Evolutionary conservation across 2,888 invertebrate genomes (phyloP).

Genomic region (Gortyna flavago): DNA sequence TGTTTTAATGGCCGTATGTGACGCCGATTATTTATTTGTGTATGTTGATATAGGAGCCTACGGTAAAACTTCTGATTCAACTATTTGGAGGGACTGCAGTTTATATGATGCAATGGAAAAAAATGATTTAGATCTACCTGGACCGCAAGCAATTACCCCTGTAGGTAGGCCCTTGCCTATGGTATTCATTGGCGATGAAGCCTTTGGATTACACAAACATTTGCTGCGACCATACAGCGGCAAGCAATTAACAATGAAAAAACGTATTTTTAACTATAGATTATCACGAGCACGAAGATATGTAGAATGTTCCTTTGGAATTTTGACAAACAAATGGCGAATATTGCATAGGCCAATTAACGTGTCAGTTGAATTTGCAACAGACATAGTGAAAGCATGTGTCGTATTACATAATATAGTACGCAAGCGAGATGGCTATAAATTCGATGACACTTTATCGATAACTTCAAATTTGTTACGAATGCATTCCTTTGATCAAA

Average conservation of each 20-base stretch:
- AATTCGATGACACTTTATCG: slow-evolving; percentile 55
- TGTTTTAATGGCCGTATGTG: too few relatives aligned
- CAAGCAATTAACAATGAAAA: slow-evolving; percentile 57
- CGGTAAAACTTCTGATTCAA: slow-evolving; percentile 16
- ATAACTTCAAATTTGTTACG: too few relatives aligned
- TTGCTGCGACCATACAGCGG: slow-evolving; percentile 31
- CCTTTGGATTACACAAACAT: not conserved
- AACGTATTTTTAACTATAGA: slow-evolving; percentile 68
- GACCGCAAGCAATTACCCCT: slow-evolving; percentile 32
- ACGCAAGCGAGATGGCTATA: slow-evolving; percentile 61
- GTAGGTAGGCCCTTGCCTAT: slow-evolving; percentile 13
- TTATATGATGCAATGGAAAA: slow-evolving; percentile 31
- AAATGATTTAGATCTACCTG: slow-evolving; percentile 28
- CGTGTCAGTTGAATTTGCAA: slow-evolving; percentile 55
- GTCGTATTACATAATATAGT: slow-evolving; percentile 60
- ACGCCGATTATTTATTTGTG: too few relatives aligned
- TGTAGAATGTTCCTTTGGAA: slow-evolving; percentile 59
- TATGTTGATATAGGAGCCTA: too few relatives aligned
- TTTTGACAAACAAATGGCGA: slow-evolving; percentile 60
- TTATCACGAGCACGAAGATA: slow-evolving; percentile 63
- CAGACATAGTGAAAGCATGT: slow-evolving; percentile 62
- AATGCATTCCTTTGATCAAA: too few relatives aligned
- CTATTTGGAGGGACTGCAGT: slow-evolving; percentile 21
- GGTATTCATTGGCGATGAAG: slow-evolving; percentile 5
- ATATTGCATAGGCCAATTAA: slow-evolving; percentile 59